A percentile compares a stretch with the other conserved stretches of the same genome.
These are phyloP conservation scores for Bungarus multicinctus DNA, from an alignment of 2,113 vertebrate genomes.

Conservation along the genomic window DNA sequence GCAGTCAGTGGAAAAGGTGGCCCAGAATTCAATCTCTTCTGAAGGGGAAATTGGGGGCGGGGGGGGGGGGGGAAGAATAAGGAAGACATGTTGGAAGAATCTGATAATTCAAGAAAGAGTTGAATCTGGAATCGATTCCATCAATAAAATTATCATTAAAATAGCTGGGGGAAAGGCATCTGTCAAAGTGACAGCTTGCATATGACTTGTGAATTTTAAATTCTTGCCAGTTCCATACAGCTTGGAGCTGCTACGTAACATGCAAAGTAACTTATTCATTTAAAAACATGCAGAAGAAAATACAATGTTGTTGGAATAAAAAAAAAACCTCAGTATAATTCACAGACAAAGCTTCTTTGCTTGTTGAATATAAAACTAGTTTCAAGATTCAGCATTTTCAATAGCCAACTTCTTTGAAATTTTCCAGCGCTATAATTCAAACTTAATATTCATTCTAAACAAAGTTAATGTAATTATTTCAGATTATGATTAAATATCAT, in stretches of 20 bases:
- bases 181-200: slow-evolving; percentile 57
- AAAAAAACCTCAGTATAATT: neutral
- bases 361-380: neutral
- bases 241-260: slow-evolving; percentile 38
- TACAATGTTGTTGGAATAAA: slow-evolving; percentile 18
- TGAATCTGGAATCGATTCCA: slow-evolving; percentile 40
- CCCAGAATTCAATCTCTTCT: neutral
- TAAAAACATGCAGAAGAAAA: slow-evolving; percentile 29
- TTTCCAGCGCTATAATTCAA: neutral
- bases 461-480: neutral
- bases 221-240: slow-evolving; percentile 40
- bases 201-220: slow-evolving; percentile 56
- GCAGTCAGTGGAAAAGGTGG: neutral
- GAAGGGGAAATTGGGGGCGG: too few species aligned
- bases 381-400: neutral
- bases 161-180: slow-evolving; percentile 48
- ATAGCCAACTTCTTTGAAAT: neutral
- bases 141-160: slow-evolving; percentile 48
- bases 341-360: neutral
- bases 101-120: slow-evolving; percentile 24
- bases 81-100: slow-evolving; percentile 25
- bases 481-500: neutral
- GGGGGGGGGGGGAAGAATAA: neutral
- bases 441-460: neutral
- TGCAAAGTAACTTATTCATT: slow-evolving; percentile 34